These are phyloP conservation scores for Calypte anna DNA, from an alignment of 2,113 vertebrate species.

Conservation along the genomic window DNA sequence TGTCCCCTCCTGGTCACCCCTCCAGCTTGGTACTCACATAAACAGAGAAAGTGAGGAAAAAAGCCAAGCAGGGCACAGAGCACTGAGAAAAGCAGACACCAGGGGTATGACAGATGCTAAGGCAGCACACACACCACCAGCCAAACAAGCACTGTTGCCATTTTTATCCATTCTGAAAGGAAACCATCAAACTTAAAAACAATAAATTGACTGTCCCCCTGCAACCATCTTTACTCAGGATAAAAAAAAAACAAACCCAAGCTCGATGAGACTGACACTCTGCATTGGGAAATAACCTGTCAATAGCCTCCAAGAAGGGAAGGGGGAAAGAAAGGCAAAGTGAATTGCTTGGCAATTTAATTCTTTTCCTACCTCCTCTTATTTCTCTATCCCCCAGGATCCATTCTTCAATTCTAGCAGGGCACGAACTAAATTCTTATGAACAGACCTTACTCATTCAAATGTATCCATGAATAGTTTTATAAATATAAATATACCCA, in stretches of 20 bases:
- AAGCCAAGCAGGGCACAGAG: background rate
- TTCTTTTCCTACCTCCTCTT: background rate
- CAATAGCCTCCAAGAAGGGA: too few species aligned
- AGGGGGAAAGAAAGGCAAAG: background rate
- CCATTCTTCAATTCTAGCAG: background rate
- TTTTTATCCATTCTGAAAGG: background rate
- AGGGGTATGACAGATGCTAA: too few species aligned
- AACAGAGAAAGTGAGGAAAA: background rate
- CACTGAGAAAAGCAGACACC: background rate
- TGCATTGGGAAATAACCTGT: background rate
- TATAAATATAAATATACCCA: too few species aligned
- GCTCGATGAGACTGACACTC: background rate
- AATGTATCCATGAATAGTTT: background rate
- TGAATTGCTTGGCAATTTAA: background rate
- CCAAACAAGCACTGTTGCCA: background rate
- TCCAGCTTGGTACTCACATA: rapidly evolving
- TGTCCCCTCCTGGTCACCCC: background rate
- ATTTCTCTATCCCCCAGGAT: background rate
- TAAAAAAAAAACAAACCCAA: too few species aligned
- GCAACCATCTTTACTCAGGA: background rate
- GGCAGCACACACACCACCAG: background rate
- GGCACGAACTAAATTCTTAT: background rate
- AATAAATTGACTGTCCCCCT: background rate
- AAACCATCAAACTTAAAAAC: background rate
- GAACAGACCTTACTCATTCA: background rate